Conservation (phyloP, 2,113 vertebrate species). For the Gopherus evgoodei region DNA sequence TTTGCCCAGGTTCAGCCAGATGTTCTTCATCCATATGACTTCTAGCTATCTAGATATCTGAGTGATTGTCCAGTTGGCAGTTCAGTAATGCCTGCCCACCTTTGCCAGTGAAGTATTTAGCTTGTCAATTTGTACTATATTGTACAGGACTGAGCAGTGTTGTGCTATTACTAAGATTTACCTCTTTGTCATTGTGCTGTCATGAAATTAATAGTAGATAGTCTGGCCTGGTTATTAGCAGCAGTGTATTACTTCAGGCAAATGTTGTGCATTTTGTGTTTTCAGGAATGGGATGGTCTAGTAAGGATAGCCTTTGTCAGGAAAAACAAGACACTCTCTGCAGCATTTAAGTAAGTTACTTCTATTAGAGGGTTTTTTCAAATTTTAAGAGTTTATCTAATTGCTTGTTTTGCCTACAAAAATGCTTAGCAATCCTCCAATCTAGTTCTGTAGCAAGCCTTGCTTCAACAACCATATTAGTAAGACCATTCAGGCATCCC, state of each 20-base stretch:
- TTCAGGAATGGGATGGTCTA: constrained; percentile 97
- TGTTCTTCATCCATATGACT: not conserved
- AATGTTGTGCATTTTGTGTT: constrained; percentile 52
- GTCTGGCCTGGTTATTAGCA: not conserved
- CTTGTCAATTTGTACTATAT: not conserved
- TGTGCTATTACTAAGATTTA: not conserved
- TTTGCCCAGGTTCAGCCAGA: not conserved
- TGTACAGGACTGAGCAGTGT: not conserved
- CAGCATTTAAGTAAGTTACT: constrained; percentile 94
- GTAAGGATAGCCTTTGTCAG: constrained; percentile 98
- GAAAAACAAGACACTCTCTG: constrained; percentile 96
- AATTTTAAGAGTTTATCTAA: not conserved
- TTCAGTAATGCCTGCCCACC: rapidly evolving
- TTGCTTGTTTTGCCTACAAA: not conserved
- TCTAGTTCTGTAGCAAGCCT: not conserved
- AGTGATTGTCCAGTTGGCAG: rapidly evolving
- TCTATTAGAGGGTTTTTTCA: not conserved
- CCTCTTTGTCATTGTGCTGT: not conserved
- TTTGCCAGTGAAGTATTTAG: not conserved
- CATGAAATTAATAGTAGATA: not conserved
- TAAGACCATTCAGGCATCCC: not conserved
- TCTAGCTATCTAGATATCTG: rapidly evolving
- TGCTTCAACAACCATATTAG: not conserved
- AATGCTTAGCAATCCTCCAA: not conserved
- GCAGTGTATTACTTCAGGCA: constrained; percentile 8